phyloP scores from a whole-genome alignment of 2,797 vertebrate genomes.

The Oceanodroma leucorhoa region DNA sequence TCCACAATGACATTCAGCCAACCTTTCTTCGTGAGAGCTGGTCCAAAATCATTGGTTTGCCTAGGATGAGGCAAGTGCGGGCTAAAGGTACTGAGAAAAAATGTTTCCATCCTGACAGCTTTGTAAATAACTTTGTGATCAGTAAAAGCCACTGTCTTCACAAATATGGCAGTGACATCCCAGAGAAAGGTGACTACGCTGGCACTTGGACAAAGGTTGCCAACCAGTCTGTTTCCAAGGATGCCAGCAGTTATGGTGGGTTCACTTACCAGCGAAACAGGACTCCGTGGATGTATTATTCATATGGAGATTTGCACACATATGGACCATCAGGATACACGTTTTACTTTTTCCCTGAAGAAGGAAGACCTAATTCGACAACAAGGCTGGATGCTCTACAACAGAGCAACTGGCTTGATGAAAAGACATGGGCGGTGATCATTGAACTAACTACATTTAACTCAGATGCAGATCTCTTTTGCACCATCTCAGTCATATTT shows the following conservation, averaged over 20 bases:
- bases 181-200: constrained; percentile 36
- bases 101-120: constrained; percentile 22
- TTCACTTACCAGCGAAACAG: constrained; percentile 49
- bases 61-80: constrained; percentile 69
- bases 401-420: constrained; percentile 65
- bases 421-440: constrained; percentile 72
- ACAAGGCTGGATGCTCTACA: constrained; percentile 44
- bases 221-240: not conserved
- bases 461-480: constrained; percentile 47
- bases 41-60: constrained; percentile 70
- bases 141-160: constrained; percentile 55
- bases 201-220: constrained; percentile 25
- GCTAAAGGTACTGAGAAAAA: not conserved
- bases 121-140: not conserved
- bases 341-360: constrained; percentile 62
- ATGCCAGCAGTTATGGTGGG: not conserved
- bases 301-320: constrained; percentile 31
- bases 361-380: constrained; percentile 38
- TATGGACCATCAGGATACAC: constrained; percentile 66
- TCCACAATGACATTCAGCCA: constrained; percentile 55
- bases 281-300: constrained; percentile 48
- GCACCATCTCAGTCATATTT: constrained; percentile 63
- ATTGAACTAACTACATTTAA: constrained; percentile 67
- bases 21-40: constrained; percentile 31
- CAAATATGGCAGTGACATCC: constrained; percentile 3